phyloP scores from a whole-genome alignment of 2,113 vertebrate species.

The Hiodon alosoides region DNA sequence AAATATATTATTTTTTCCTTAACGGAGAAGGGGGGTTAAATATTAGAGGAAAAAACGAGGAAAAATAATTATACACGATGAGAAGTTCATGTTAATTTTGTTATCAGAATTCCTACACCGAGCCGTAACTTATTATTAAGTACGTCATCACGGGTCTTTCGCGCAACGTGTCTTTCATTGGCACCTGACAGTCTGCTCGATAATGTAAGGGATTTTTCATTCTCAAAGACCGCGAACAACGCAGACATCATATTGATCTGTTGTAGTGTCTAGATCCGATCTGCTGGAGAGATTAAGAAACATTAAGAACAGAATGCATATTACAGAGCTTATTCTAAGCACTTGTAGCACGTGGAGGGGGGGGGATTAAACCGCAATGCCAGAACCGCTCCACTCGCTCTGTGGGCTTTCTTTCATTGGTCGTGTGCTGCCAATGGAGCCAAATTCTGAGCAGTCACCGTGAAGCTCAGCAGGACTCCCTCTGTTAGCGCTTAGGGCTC shows the following conservation, averaged over 20 bases:
- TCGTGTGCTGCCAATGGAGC: conserved; percentile 88
- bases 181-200: too few species aligned
- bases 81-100: too few species aligned
- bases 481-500: conserved; percentile 70
- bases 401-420: conserved; percentile 59
- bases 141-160: too few species aligned
- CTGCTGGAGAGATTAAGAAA: conserved; percentile 13
- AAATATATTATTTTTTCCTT: too few species aligned
- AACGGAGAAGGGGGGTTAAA: too few species aligned
- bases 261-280: conserved; percentile 1
- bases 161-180: too few species aligned
- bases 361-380: too few species aligned
- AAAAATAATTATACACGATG: too few species aligned
- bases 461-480: conserved; percentile 80
- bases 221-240: background rate
- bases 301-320: conserved; percentile 10
- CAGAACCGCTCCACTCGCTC: background rate
- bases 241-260: background rate
- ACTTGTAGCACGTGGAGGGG: background rate
- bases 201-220: too few species aligned
- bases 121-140: too few species aligned
- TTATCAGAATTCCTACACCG: too few species aligned
- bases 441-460: conserved; percentile 83
- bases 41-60: too few species aligned
- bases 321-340: conserved; percentile 42